Evolutionary conservation across 2,113 vertebrate genomes (phyloP).

Genomic region (Scartelaos histophorus): DNA sequence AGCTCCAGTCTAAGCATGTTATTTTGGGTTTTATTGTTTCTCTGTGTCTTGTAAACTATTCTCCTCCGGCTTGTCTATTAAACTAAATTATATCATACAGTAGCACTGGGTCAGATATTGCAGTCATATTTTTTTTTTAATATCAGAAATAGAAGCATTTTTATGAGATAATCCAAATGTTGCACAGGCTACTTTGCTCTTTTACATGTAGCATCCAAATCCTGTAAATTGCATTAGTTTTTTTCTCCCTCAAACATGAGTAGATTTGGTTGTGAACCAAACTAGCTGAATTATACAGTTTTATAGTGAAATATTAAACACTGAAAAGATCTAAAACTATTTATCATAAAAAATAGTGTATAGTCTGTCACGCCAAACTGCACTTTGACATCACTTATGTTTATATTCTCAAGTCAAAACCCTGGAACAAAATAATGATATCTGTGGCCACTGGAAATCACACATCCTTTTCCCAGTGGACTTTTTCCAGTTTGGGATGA

Average conservation of each 20-base stretch:
- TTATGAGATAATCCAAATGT: not conserved
- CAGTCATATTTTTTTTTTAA: not conserved
- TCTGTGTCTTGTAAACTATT: conserved; percentile 8
- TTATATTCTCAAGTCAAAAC: not conserved
- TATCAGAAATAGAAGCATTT: not conserved
- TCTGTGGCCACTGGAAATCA: conserved; percentile 1
- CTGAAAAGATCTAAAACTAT: not conserved
- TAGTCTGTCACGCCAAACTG: not conserved
- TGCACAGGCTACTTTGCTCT: not conserved
- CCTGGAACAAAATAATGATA: conserved; percentile 10
- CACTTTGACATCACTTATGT: not conserved
- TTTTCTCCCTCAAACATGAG: not conserved
- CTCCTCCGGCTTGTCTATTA: conserved; percentile 6
- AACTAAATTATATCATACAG: conserved; percentile 6
- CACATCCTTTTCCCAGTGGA: conserved; percentile 29
- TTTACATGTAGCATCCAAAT: not conserved
- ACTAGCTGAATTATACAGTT: not conserved
- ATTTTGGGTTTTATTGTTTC: not conserved
- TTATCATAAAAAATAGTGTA: not conserved
- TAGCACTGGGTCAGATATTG: not conserved
- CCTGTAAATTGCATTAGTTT: not conserved
- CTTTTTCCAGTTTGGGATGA: conserved; percentile 40
- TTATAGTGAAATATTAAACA: not conserved
- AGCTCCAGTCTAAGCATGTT: not conserved
- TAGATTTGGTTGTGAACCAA: not conserved